Evolutionary conservation across 2,797 vertebrate genomes (phyloP).

Genomic region (Pteropus rufus): DNA sequence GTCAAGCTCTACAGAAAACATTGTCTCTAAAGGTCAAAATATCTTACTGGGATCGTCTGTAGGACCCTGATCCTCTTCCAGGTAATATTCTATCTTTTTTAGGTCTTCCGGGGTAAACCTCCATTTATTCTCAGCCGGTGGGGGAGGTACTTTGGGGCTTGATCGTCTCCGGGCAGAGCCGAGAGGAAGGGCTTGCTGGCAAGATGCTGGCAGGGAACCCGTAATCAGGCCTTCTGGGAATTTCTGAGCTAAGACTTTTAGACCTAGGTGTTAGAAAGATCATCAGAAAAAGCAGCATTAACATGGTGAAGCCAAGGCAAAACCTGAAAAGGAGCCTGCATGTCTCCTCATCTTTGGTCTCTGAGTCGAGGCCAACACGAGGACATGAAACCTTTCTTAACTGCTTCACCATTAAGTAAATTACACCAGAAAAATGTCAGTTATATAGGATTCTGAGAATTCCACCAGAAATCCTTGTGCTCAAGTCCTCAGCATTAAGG

Average conservation of each 20-base stretch:
- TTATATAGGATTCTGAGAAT: constrained; percentile 31
- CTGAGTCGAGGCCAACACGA: not conserved
- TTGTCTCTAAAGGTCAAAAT: not conserved
- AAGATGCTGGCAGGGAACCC: constrained; percentile 86
- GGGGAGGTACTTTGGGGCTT: not conserved
- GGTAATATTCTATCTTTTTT: constrained; percentile 86
- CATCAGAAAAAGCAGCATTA: not conserved
- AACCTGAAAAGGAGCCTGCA: not conserved
- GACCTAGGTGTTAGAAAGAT: constrained; percentile 82
- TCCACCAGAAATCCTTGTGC: constrained; percentile 26
- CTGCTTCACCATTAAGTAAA: not conserved
- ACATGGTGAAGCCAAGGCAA: rapidly evolving
- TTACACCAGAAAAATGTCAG: not conserved
- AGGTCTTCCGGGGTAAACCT: constrained; percentile 90
- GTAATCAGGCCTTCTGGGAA: constrained; percentile 92
- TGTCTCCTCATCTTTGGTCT: not conserved
- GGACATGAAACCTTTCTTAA: not conserved
- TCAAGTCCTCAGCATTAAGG: not conserved
- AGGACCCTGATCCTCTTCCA: constrained; percentile 87
- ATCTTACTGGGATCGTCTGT: constrained; percentile 87
- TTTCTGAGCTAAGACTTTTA: constrained; percentile 93
- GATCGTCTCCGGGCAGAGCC: constrained; percentile 75
- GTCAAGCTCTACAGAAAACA: not conserved
- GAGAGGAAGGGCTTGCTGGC: constrained; percentile 76
- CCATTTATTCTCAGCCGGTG: constrained; percentile 87